Base-by-base conservation (phyloP, 2,888 invertebrate species). In the Hypomecis atomaria region DNA sequence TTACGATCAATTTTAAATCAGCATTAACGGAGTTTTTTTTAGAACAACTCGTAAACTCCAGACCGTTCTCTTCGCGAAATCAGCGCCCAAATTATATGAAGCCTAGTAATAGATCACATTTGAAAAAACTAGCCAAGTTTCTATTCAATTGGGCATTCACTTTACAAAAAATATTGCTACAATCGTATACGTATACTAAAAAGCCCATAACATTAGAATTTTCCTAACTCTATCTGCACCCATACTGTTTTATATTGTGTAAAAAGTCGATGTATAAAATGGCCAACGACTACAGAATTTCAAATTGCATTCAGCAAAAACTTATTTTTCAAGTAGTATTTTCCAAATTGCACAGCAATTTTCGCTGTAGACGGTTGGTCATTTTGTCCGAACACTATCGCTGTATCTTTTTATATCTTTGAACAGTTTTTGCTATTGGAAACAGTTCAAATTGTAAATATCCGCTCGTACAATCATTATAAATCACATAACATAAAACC, bases 371-470 rank as follows among this genome's bases (percentile, higher is more conserved):
- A 1, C 9, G 4, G 33, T 55, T 34, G 55, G 54, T 53, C 37
- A 58, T 63, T 63, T 54, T 58, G 63, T 59, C 54, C 45, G 40
- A 50, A 48, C 4, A 54, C 8, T 33, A 13, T 55, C 53, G 34
- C 37, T 58, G 43, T 40, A 36, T 58, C 34, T 62, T 47, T 23
- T 63, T 44, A 43, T 55, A 59, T 50, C 49, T 38, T 48, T 63
- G 63, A 59, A 59, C 59, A 49, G 64, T 59, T 64, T 54, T 59
- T 62, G 36, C 13, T 50, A 43, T 4, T 13, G 34, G 11, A 57
- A 59, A 54, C 58, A 37, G 54, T 59, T 59, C 50, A 50, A 56
- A 50, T 56, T 59, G 59, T 64, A 64, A 64, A 63, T 64, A 64
- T 59, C 55, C 49, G 59, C 54, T 59, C 58, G 49, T 59, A 54